Evolutionary conservation across 2,797 vertebrate species (phyloP), one percentile per base, ranked within the genome.

Genomic region (Tamandua tetradactyla): DNA sequence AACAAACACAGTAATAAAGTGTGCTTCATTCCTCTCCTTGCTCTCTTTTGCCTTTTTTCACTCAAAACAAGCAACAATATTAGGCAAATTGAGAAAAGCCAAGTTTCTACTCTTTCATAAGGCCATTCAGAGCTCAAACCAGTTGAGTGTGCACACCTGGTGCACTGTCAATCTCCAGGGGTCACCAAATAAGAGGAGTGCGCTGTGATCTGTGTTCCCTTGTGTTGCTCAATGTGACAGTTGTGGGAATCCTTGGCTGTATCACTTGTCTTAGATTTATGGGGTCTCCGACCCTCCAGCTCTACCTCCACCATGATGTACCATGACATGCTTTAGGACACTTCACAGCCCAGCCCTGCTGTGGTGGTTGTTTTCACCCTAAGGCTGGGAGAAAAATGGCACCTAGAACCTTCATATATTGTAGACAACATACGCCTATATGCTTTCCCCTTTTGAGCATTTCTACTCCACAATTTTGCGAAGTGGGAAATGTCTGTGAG

Each of bases 41-140:
- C 64, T 25, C 61, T n/a, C 12, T 17, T 22, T 5, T 44, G 44
- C n/a, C 13, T 62, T 22, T 84, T 75, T 66, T 13, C 82, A 49
- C 83, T 79, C 52, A 62, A 80, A 55, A 83, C 68, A 85, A 86
- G 18, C 52, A 18, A 76, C 78, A 89, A 52, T 11, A 55, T 27
- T 62, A 64, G 93, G 25, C 25, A 91, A 87, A 47, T 74, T 62
- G 90, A 93, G 69, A 78, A 92, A 49, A 86, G n/a, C 23, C 4
- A 62, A 35, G 13, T 61, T 47, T 75, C 8, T 30, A 40, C 14
- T 87, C 64, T 49, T 85, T 49, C 71, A 30, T 59, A 44, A 87
- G 89, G 52, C 7, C 35, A 68, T 75, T 52, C 57, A 27, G 9
- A 62, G 32, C 22, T 23, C 69, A n/a, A n/a, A n/a, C 17, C 8